A percentile compares a stretch with the other conserved stretches of the same genome.
Conservation (phyloP, 2,113 vertebrate species). For the Trogon melanurus region DNA sequence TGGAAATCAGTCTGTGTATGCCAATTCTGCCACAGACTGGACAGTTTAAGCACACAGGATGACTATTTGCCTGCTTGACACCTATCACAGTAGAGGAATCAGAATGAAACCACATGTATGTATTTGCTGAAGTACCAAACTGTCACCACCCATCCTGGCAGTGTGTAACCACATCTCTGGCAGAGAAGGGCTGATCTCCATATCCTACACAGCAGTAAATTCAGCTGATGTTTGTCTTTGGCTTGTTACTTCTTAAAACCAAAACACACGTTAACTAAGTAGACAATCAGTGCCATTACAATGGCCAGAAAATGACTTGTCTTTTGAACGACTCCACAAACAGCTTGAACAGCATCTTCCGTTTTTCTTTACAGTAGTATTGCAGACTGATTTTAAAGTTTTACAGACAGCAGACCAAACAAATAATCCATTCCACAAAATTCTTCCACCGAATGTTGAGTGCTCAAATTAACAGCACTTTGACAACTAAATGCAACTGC, state of each 20-base stretch:
- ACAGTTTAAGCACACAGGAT: neutral
- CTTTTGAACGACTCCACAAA: neutral
- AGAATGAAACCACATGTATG: accelerated
- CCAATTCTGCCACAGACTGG: neutral
- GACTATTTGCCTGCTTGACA: neutral
- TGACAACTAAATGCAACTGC: neutral
- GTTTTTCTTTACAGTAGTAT: neutral
- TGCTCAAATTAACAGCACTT: neutral
- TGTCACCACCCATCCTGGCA: neutral
- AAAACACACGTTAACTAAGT: neutral
- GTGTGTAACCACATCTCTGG: neutral
- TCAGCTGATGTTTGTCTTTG: accelerated
- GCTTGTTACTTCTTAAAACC: neutral
- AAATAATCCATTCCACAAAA: neutral
- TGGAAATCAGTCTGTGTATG: neutral
- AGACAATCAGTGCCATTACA: neutral
- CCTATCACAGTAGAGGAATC: neutral
- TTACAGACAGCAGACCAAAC: neutral
- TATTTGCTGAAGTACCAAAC: neutral
- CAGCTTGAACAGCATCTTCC: neutral
- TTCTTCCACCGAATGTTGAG: neutral
- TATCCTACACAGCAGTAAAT: neutral
- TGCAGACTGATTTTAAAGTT: neutral
- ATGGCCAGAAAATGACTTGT: neutral
- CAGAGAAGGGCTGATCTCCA: neutral